phyloP scores from a whole-genome alignment of 2,888 invertebrate genomes.

The Leistus spinibarbis region DNA sequence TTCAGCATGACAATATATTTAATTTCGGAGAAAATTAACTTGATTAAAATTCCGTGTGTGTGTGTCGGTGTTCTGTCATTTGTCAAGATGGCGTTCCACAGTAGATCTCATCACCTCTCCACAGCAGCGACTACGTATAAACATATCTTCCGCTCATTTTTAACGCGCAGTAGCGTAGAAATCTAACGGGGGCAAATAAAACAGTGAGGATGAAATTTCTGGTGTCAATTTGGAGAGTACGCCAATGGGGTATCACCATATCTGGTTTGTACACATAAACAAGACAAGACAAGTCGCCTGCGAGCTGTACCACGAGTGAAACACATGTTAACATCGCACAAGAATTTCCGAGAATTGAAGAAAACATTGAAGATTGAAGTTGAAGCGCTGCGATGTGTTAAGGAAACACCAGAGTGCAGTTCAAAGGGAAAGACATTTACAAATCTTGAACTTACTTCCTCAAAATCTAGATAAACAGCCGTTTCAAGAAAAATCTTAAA shows the following conservation, averaged over 20 bases:
- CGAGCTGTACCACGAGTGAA: background rate
- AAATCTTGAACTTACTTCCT: too few species aligned
- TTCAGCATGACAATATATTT: too few species aligned
- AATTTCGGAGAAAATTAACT: too few species aligned
- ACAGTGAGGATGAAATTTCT: background rate
- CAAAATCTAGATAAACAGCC: too few species aligned
- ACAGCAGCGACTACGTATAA: background rate
- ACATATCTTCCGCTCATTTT: slow-evolving; percentile 2
- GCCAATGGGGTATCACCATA: background rate
- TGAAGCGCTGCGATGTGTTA: background rate
- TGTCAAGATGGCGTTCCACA: slow-evolving; percentile 3
- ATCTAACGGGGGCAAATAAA: background rate
- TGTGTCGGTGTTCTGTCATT: background rate
- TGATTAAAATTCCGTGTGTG: too few species aligned
- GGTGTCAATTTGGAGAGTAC: background rate
- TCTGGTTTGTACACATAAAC: background rate
- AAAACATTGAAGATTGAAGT: background rate
- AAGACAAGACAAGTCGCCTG: background rate
- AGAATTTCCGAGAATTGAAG: background rate
- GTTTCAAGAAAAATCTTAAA: too few species aligned
- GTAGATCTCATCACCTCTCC: background rate
- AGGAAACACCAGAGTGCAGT: background rate
- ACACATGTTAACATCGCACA: background rate
- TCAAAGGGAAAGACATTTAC: background rate
- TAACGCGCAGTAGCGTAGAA: background rate